Evolutionary conservation across 2,113 vertebrate species (phyloP), one percentile per base, ranked within the genome.

Genomic region (Mastomys coucha): DNA sequence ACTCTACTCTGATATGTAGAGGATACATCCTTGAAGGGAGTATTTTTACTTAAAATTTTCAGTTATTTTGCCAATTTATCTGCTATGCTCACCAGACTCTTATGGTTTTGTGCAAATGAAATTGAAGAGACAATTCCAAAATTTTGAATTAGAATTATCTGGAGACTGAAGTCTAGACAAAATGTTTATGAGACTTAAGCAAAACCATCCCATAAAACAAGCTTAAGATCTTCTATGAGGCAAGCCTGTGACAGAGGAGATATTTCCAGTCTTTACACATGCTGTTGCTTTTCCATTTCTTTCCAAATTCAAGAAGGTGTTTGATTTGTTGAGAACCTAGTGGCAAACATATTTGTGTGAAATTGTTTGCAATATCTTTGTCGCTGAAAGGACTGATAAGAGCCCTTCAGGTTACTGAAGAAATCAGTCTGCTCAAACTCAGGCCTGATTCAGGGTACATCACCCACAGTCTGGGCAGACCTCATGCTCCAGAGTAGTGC

Each of bases 31-130:
- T 90, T 85, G 42, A 86, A 17, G 36, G 90, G 14, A 94, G 81
- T 56, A 51, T 53, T 91, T 96, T 88, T 33, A 33, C 14, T 56
- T 86, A 92, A 92, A 36, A 91, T 65, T 89, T 78, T 73, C 65
- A 65, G 2, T 78, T 5, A 75, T 87, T 89, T 94, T 76, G 26
- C 67, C 58, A 65, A 36, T 58, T 89, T 90, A 87, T 36, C 84
- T 84, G 28, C 42, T 72, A 2, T 86, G 14, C 13, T 65, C 4
- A 20, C 20, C n/a, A 19, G 63, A 82, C 67, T 4, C 24, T 56
- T 28, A 9, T 70, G 10, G 69, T 93, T 36, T 58, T 58, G 49
- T 42, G 9, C 24, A 88, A 72, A 67, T 51, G 2, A 78, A 22
- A 28, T 76, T 80, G 86, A 42, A 60, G 17, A 17, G n/a, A 53